Base-by-base conservation (phyloP, 2,888 invertebrate species). In the Stictocephala bisonia region DNA sequence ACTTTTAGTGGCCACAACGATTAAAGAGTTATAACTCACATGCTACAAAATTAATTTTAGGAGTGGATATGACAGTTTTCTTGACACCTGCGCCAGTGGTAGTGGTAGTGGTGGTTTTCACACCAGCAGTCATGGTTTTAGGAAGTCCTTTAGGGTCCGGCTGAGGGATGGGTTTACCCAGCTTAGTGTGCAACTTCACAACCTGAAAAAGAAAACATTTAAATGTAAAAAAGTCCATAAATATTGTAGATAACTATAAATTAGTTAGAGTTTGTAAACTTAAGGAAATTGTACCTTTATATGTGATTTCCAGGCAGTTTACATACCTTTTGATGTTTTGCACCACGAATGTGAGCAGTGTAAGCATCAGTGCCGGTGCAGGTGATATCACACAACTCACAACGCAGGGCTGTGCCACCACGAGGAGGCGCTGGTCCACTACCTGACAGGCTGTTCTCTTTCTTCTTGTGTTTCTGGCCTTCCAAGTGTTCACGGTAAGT, bases 341-440 rank as follows among this genome's bases (percentile, higher is more conserved):
- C 93, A 75, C 99, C 99, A 74, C 97, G 90, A 79, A 99, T 95
- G 85, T 99, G 99, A 53, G 97, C 97, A 44, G 97, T 96, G 86
- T 99, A 99, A 0, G 99, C 98, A 87, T 99, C 99, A 71, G 95
- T 94, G 71, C 99, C 99, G 11, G 99, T 99, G 85, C 99, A 99
- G 11, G 97, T 96, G 9, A 99, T 97, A 86, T 98, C 97, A 82
- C 99, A 99, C 75, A 99, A 89, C 85, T 99, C 98, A 86, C 99
- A 99, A 78, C 97, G 91, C 81, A 96, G 86, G 22, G 93, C 91
- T 83, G 87, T 89, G 64, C 86, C 86, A 31, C 84, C 29, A 84
- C 84, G 1, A 77, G 89, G 89, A 80, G 88, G 86, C 80, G 90
- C 85, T 11, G 69, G 60, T 76, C 90, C 87, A 82, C 87, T 87